Evolutionary conservation across 2,113 vertebrate species (phyloP), one percentile per base, ranked within the genome.

Genomic region (Pseudopodoces humilis): DNA sequence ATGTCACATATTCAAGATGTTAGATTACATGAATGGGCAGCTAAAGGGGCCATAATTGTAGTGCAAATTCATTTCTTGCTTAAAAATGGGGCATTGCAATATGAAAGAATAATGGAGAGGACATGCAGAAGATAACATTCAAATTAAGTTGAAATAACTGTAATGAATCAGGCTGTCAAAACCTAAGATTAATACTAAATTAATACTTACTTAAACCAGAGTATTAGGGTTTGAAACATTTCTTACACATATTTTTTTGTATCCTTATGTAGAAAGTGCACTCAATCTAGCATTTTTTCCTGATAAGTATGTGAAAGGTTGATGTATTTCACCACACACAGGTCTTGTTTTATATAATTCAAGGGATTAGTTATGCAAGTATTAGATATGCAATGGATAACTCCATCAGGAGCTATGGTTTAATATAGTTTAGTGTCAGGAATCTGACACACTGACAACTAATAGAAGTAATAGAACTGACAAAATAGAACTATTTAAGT

Each of bases 161-260:
- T 20, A 94, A 94, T 65, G 64, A 88, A 91, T 70, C 58, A 92
- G n/a, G 15, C 15, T 78, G 60, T 84, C 67, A 93, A 78, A 84
- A 68, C 14, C 33, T 31, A 69, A 85, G 17, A 19, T 84, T 52
- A 69, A 58, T 74, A 53, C 14, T 15, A 31, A 39, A 7, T 44
- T 39, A 15, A 74, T 52, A 78, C 15, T 60, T 76, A 55, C 52
- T 67, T 56, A 75, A 86, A 53, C 16, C 7, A 59, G 15, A 84
- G 21, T 11, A 72, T 28, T 37, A 55, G 23, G 30, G 44, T 89
- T 79, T 75, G 47, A 65, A 65, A 81, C 1, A 76, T 63, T 65
- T 83, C 59, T 27, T 41, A 49, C 4, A 31, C 31, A 22, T 6
- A 8, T 7, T 49, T 35, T 20, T 72, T 31, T 43, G 10, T 28